Base-by-base conservation (phyloP, 1,140 invertebrate genomes). In the Drosophila ambigua region DNA sequence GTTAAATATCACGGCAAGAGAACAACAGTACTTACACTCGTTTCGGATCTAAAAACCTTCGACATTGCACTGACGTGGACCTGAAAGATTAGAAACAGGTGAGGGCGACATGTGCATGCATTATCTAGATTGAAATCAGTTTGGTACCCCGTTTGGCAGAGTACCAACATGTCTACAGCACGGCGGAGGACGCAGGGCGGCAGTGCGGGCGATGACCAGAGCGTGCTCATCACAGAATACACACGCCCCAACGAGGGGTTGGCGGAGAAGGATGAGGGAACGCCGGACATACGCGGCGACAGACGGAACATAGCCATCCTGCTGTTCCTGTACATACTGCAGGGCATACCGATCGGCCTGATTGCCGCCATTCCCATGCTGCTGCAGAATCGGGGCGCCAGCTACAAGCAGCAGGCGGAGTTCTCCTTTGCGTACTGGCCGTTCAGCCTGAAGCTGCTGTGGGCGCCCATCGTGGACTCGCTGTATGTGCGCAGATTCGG, bases 341-440 rank as follows among this genome's bases (percentile, higher is more conserved):
- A 99, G 94, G 99, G 98, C 1, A 98, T 99, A 92, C 99, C 99
- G 2, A 92, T 99, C 4, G 99, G 99, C 7, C 92, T 99, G 15
- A 97, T 96, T 45, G 96, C 96, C 13, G 97, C 98, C 41, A 96
- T 99, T 74, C 99, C 99, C 4, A 98, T 99, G 96, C 81, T 99
- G 46, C 93, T 99, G 49, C 97, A 98, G 91, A 98, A 98, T 92
- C 94, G 96, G 77, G 95, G 97, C 63, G 96, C 98, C 52, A 97
- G 95, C 48, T 99, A 99, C 90, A 96, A 95, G 77, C 95, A 98
- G 92, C 95, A 99, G 95, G 99, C 99, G n/a, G 95, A 98, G 91
- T 99, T 99, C 91, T 99, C 98, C 93, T 98, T 99, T 90, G 98
- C 98, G 0, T 96, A 95, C 79, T 99, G 99, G 99, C 99, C 99